A percentile compares a stretch with the other conserved stretches of the same genome.
Conservation (phyloP, 2,113 vertebrate species). For the Thunnus maccoyii region DNA sequence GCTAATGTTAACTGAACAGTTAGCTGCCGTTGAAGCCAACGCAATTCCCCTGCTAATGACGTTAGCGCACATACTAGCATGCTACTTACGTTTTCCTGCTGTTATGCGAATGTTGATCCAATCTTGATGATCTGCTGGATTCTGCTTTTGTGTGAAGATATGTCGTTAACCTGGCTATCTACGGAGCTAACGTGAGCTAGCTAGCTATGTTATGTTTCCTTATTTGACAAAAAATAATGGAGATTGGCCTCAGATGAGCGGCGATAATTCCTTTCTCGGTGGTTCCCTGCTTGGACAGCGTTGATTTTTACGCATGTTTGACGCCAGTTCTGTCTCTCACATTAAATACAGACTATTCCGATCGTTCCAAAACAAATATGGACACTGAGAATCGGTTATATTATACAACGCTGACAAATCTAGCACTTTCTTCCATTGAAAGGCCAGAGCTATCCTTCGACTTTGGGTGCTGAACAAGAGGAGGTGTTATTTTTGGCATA, state of each 20-base stretch:
- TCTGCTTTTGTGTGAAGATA: conserved; percentile 59
- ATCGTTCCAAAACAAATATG: conserved; percentile 70
- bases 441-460: conserved; percentile 86
- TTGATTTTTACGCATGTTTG: conserved; percentile 86
- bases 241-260: conserved; percentile 84
- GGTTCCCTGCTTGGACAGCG: conserved; percentile 85
- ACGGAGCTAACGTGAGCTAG: conserved; percentile 70
- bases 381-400: conserved; percentile 70
- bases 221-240: conserved; percentile 79
- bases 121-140: conserved; percentile 60
- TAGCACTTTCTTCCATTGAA: conserved; percentile 85
- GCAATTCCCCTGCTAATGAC: conserved; percentile 60
- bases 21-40: conserved; percentile 50
- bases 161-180: conserved; percentile 64
- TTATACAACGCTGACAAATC: conserved; percentile 80
- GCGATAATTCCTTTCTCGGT: conserved; percentile 85
- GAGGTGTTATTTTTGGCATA: conserved; percentile 80
- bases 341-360: conserved; percentile 67
- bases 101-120: conserved; percentile 72
- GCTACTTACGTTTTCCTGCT: conserved; percentile 82
- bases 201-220: conserved; percentile 75
- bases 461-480: conserved; percentile 87
- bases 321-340: conserved; percentile 77
- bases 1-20: conserved; percentile 61
- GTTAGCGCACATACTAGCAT: conserved; percentile 64